phyloP scores from a whole-genome alignment of 2,113 vertebrate genomes.

The Sterna hirundo region DNA sequence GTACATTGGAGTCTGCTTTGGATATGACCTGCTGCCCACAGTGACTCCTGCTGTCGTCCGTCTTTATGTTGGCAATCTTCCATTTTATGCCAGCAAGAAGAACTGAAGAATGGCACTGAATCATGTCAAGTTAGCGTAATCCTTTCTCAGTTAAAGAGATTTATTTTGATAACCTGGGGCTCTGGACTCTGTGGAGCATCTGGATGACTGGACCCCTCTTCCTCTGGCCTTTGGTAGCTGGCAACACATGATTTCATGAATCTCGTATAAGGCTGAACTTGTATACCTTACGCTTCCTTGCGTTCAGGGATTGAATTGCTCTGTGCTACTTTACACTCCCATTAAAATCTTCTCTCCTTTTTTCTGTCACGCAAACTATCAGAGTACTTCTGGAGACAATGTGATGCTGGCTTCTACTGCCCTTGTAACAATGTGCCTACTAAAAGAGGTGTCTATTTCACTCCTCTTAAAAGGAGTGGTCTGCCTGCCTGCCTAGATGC shows the following conservation, averaged over 20 bases:
- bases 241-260: not conserved
- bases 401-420: not conserved
- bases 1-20: not conserved
- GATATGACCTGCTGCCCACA: not conserved
- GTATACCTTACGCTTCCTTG: not conserved
- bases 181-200: not conserved
- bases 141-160: not conserved
- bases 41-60: not conserved
- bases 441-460: not conserved
- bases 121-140: not conserved
- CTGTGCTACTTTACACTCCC: not conserved
- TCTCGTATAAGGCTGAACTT: not conserved
- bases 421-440: not conserved
- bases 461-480: not conserved
- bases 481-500: not conserved
- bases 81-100: conserved; percentile 1
- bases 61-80: not conserved
- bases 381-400: not conserved
- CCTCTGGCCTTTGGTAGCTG: not conserved
- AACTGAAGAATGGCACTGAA: not conserved
- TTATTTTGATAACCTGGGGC: not conserved
- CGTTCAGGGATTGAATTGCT: not conserved
- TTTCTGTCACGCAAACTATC: not conserved
- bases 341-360: not conserved
- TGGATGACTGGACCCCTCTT: not conserved